These are phyloP conservation scores for Gobio gobio DNA, from an alignment of 2,113 vertebrate species.

Conservation along the genomic window DNA sequence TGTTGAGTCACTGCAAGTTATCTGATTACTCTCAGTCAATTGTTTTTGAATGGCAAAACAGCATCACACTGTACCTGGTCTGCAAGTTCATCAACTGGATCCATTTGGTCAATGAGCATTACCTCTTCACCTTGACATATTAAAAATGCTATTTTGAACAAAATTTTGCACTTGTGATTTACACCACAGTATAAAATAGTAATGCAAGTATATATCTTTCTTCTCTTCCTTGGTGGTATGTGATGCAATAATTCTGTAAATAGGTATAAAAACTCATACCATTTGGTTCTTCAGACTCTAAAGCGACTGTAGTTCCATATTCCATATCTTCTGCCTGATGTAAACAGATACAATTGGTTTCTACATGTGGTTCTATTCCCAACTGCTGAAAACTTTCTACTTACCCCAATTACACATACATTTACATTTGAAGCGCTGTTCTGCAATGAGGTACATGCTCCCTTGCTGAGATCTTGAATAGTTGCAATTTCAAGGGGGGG, in stretches of 20 bases:
- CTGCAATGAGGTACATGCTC: neutral
- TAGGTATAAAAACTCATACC: conserved; percentile 11
- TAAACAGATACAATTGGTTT: neutral
- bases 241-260: neutral
- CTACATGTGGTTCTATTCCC: neutral
- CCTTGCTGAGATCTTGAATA: neutral
- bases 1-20: neutral
- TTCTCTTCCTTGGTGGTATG: neutral
- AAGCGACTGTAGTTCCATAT: neutral
- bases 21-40: neutral
- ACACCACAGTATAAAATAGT: neutral
- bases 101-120: neutral
- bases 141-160: neutral
- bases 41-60: neutral
- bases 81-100: neutral
- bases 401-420: neutral
- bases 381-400: neutral
- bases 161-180: neutral
- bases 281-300: neutral
- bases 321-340: conserved; percentile 14
- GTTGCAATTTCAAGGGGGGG: neutral
- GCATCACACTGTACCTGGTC: conserved; percentile 19
- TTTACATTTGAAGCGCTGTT: conserved; percentile 7
- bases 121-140: neutral
- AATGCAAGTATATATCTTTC: neutral